Base-by-base conservation (phyloP, 2,797 vertebrate genomes). In the Psittacula echo region DNA sequence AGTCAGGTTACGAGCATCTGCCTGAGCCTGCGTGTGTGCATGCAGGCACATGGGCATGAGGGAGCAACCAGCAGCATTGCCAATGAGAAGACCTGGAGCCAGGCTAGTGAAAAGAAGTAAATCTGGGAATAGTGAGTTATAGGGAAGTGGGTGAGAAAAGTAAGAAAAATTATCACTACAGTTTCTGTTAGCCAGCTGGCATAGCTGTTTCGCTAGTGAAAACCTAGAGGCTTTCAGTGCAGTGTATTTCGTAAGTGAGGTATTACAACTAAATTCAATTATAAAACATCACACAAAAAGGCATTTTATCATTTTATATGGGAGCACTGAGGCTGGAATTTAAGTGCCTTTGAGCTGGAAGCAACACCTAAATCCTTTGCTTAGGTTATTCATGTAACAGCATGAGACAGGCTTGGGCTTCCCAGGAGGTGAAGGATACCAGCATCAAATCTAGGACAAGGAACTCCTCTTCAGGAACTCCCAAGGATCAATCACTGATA, bases 41-140 rank as follows among this genome's bases (percentile, higher is more conserved):
- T 58, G 75, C 75, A 75, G 50, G 79, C 47, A 80, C 61, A 7
- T 5, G 71, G 73, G 93, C 76, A 89, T 2, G 17, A 56, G 14
- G 94, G 30, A 84, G 65, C 48, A 77, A 76, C 83, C 74, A 16
- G 29, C 67, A 76, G n/a, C 48, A 51, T 22, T 77, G 79, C 89
- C 68, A 94, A 72, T n/a, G 87, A 87, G 71, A 87, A 80, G 66
- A 96, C 56, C 71, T 32, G n/a, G 32, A 85, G 32, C 61, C 75
- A 87, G 77, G 8, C 30, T 54, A 48, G 22, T 42, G 68, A 86
- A 92, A 82, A 91, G 80, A 82, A 73, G 61, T 23, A 65, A 73
- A 91, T 32, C 37, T 12, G 47, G 72, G 53, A 23, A 61, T 27
- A 39, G 16, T 11, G 62, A 85, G 44, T 47, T 90, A 51, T 4